A percentile compares a stretch with the other conserved stretches of the same genome.
Conservation (phyloP, 64 coral and sea anemone species). For the Montipora foliosa region DNA sequence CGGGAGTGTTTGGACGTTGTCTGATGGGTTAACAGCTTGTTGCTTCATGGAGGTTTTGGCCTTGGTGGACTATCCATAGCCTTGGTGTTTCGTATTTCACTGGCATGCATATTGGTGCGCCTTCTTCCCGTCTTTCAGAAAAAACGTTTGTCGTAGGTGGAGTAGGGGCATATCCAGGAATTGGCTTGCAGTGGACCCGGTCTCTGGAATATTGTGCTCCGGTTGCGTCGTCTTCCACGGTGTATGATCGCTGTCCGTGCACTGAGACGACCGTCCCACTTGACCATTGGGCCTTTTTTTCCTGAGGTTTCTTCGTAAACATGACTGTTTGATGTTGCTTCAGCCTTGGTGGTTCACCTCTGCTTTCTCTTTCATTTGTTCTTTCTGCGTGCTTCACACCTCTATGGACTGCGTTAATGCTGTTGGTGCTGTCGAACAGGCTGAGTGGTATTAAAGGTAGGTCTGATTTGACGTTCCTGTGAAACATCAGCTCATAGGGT, state of each 20-base stretch:
- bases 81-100: too few species aligned
- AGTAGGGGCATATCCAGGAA: constrained; percentile 74
- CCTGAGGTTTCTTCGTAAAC: constrained; percentile 88
- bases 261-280: too few species aligned
- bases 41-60: too few species aligned
- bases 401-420: constrained; percentile 83
- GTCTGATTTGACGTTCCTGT: too few species aligned
- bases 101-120: too few species aligned
- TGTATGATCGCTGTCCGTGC: too few species aligned
- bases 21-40: too few species aligned
- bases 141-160: constrained; percentile 48
- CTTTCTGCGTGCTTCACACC: constrained; percentile 81
- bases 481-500: neutral
- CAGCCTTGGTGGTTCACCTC: constrained; percentile 82
- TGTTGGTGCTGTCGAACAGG: constrained; percentile 85
- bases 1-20: too few species aligned
- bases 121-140: neutral
- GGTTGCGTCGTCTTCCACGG: too few species aligned
- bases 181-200: too few species aligned
- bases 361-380: constrained; percentile 77
- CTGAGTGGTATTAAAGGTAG: constrained; percentile 61
- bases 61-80: too few species aligned
- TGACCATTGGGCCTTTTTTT: constrained; percentile 26
- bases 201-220: too few species aligned
- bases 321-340: constrained; percentile 85